Evolutionary conservation across 2,888 invertebrate genomes (phyloP).

Genomic region (Thymelicus sylvestris): DNA sequence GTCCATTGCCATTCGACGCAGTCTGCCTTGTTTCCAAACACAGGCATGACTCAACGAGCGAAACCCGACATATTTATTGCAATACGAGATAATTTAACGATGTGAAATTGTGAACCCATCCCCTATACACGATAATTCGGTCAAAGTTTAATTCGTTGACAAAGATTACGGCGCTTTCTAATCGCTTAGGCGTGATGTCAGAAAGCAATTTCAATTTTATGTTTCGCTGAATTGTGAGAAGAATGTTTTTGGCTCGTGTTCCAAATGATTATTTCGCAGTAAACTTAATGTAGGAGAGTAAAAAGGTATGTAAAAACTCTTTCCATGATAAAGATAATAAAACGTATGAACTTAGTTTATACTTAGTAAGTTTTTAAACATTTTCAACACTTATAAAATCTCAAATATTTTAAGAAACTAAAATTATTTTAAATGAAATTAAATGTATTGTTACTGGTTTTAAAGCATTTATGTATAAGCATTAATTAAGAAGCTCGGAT

Average conservation of each 20-base stretch:
- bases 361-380: too few species aligned
- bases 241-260: constrained; percentile 45
- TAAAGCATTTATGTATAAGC: too few species aligned
- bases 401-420: too few species aligned
- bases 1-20: constrained; percentile 77
- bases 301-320: constrained; percentile 34
- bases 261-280: constrained; percentile 56
- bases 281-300: constrained; percentile 57
- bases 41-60: constrained; percentile 45
- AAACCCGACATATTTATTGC: constrained; percentile 77
- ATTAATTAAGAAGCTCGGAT: too few species aligned
- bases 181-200: constrained; percentile 72
- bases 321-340: too few species aligned
- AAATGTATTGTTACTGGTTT: too few species aligned
- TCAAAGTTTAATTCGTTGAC: constrained; percentile 82
- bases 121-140: constrained; percentile 72
- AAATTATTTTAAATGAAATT: too few species aligned
- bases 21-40: constrained; percentile 79
- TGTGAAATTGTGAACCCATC: constrained; percentile 81
- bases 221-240: constrained; percentile 76
- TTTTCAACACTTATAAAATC: too few species aligned
- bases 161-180: constrained; percentile 73
- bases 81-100: constrained; percentile 81
- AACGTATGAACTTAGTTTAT: too few species aligned
- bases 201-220: constrained; percentile 73